Evolutionary conservation across 2,888 invertebrate genomes (phyloP).

Genomic region (Ethmia dodecea): DNA sequence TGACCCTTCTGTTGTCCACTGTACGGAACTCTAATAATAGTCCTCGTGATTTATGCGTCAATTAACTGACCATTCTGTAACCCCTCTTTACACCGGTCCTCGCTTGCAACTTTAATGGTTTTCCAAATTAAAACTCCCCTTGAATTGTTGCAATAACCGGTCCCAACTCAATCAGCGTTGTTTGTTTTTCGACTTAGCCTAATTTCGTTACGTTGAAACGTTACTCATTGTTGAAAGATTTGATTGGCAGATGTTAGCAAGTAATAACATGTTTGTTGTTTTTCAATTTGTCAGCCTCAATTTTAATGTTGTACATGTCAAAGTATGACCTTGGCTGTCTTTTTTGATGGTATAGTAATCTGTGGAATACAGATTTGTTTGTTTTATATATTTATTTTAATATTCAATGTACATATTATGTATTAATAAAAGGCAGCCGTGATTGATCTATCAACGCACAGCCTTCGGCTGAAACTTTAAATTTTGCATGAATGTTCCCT

Average conservation of each 20-base stretch:
- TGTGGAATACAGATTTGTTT: too few species aligned
- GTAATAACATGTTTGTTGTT: slow-evolving; percentile 38
- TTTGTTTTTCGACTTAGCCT: slow-evolving; percentile 65
- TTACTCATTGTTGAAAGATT: slow-evolving; percentile 32
- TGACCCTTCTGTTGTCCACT: slow-evolving; percentile 44
- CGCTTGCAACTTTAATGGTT: slow-evolving; percentile 41
- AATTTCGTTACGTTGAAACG: slow-evolving; percentile 46
- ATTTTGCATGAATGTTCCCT: too few species aligned
- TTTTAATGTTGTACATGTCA: slow-evolving; percentile 12
- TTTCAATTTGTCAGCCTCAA: slow-evolving; percentile 35
- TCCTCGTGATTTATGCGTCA: slow-evolving; percentile 63
- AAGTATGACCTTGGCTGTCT: neutral
- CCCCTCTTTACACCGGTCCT: neutral
- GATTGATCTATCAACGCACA: neutral
- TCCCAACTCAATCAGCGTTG: slow-evolving; percentile 60
- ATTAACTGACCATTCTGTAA: slow-evolving; percentile 68
- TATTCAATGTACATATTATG: neutral
- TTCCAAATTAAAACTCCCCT: slow-evolving; percentile 56
- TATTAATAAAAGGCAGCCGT: neutral
- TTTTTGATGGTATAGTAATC: neutral
- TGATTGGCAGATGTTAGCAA: slow-evolving; percentile 52
- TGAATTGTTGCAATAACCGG: slow-evolving; percentile 41
- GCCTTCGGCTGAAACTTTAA: too few species aligned
- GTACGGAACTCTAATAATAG: slow-evolving; percentile 41
- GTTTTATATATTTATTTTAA: too few species aligned